Percentiles rank a stretch among this genome's conserved stretches.
phyloP scores from a whole-genome alignment of 1,140 invertebrate species.

The Frieseomelitta varia region DNA sequence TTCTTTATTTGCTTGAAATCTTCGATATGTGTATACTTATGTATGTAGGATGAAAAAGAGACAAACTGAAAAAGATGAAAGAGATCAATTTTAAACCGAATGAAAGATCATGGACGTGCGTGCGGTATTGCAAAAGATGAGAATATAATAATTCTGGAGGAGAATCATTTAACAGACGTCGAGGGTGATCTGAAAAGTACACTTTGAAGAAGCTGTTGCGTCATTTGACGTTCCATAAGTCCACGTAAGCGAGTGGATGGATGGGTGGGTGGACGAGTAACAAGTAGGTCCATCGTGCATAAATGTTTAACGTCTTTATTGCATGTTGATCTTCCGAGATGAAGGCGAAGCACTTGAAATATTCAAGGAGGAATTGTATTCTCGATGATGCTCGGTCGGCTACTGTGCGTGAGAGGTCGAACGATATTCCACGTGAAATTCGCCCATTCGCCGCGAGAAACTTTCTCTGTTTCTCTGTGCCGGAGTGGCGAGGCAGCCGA shows the following conservation, averaged over 20 bases:
- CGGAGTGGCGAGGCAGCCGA: background rate
- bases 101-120: too few species aligned
- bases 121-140: too few species aligned
- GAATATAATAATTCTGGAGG: background rate
- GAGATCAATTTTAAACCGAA: too few species aligned
- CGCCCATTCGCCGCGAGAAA: conserved; percentile 25
- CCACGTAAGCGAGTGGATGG: too few species aligned
- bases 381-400: conserved; percentile 3
- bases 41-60: too few species aligned
- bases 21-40: too few species aligned
- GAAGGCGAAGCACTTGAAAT: conserved; percentile 30
- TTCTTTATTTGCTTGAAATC: too few species aligned
- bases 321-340: conserved; percentile 41
- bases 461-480: background rate
- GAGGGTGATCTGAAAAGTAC: background rate
- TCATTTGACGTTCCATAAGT: background rate
- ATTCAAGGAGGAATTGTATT: conserved; percentile 43
- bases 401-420: conserved; percentile 25
- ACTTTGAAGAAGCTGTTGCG: background rate
- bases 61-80: too few species aligned
- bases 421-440: conserved; percentile 38
- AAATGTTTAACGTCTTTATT: conserved; percentile 42
- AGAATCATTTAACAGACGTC: background rate
- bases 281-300: background rate
- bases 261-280: too few species aligned